Evolutionary conservation across 2,797 vertebrate species (phyloP).

Genomic region (Sternarchorhynchus goeldii): DNA sequence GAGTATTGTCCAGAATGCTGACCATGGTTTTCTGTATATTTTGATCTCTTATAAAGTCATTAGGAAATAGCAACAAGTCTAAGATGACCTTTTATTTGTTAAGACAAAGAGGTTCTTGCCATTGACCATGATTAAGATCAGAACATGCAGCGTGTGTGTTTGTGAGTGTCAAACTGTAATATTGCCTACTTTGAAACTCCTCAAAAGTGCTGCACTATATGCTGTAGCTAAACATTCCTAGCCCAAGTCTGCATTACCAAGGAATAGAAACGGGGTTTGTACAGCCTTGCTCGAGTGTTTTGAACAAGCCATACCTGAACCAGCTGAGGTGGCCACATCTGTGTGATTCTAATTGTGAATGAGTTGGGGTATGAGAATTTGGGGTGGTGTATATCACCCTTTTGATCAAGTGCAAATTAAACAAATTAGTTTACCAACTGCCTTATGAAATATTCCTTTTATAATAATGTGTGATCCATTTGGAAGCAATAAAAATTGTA

Average conservation of each 20-base stretch:
- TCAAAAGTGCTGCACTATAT: not conserved
- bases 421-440: constrained; percentile 53
- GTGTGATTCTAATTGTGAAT: not conserved
- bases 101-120: not conserved
- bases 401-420: constrained; percentile 45
- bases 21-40: constrained; percentile 1
- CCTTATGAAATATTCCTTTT: constrained; percentile 58
- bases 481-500: constrained; percentile 55
- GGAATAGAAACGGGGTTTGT: constrained; percentile 7
- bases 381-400: constrained; percentile 38
- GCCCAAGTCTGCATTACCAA: not conserved
- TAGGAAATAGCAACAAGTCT: not conserved
- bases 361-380: constrained; percentile 14
- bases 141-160: not conserved
- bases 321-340: constrained; percentile 19
- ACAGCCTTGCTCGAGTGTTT: constrained; percentile 4
- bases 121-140: not conserved
- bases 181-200: not conserved
- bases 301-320: constrained; percentile 43
- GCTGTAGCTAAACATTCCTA: constrained; percentile 3
- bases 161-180: not conserved
- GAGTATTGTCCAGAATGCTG: constrained; percentile 10
- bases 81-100: not conserved
- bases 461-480: constrained; percentile 54
- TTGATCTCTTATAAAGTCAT: not conserved